Percentiles rank a stretch among this genome's conserved stretches.
These are phyloP conservation scores for Brachypodius melanocephalos DNA, from an alignment of 2,113 vertebrate species.

Conservation along the genomic window DNA sequence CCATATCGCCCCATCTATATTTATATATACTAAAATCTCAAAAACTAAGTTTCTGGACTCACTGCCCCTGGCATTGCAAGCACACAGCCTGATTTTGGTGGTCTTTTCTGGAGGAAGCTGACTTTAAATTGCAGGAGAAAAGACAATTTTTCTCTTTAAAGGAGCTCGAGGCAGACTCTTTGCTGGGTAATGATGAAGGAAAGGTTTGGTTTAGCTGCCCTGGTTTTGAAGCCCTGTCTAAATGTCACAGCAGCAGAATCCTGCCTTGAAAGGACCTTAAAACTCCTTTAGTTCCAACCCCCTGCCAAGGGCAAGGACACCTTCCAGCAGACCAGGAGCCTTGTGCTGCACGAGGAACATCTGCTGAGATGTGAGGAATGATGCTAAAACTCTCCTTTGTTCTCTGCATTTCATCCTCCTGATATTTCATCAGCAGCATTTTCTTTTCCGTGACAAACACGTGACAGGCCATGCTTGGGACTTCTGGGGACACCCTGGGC, in stretches of 20 bases:
- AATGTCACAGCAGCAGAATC: background rate
- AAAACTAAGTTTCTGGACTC: background rate
- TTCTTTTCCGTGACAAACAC: fast-evolving
- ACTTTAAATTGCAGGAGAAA: fast-evolving
- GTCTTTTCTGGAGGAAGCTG: too few species aligned
- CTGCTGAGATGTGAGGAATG: background rate
- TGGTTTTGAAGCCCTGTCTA: background rate
- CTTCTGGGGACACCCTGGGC: background rate
- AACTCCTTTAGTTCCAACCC: background rate
- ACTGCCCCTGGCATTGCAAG: background rate
- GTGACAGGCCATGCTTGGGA: fast-evolving
- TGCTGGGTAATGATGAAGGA: background rate
- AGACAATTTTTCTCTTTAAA: background rate
- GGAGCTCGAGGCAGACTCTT: background rate
- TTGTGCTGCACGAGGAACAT: background rate
- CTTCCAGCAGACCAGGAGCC: background rate
- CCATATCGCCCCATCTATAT: background rate
- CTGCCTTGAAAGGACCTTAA: background rate
- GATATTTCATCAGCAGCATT: fast-evolving
- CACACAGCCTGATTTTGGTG: fast-evolving
- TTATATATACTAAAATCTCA: background rate
- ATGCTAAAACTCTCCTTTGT: background rate
- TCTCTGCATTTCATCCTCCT: background rate
- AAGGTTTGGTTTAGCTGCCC: background rate
- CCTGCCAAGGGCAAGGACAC: background rate